Conservation (phyloP, 53 echinoderm and acorn worm species). For the Glandiceps talaboti region DNA sequence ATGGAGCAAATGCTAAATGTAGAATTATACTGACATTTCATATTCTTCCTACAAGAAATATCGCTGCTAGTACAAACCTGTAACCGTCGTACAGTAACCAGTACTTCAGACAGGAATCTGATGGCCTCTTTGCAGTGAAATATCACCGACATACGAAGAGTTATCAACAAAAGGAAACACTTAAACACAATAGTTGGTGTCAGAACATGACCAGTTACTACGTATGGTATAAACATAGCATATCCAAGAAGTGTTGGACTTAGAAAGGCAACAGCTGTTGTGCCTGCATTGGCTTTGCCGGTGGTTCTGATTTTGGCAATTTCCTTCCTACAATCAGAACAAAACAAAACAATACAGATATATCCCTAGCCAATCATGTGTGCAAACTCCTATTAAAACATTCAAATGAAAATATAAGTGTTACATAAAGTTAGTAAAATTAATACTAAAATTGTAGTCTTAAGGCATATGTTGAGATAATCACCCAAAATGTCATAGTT, state of each 20-base stretch:
- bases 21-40: too few species aligned
- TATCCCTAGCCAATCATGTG: background rate
- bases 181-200: conserved; percentile 51
- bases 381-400: too few species aligned
- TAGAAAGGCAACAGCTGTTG: conserved; percentile 9
- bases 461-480: too few species aligned
- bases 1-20: too few species aligned
- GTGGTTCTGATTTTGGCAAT: background rate
- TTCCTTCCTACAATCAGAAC: background rate
- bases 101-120: background rate
- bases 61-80: background rate
- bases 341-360: background rate
- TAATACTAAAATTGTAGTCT: background rate
- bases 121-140: background rate
- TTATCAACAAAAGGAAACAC: conserved; percentile 51
- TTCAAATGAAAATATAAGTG: too few species aligned
- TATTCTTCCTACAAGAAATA: too few species aligned
- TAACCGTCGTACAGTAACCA: background rate
- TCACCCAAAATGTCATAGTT: too few species aligned
- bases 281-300: background rate
- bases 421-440: too few species aligned
- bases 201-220: conserved; percentile 49
- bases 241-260: conserved; percentile 37
- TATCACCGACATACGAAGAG: background rate
- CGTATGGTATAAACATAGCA: conserved; percentile 58